Base-by-base conservation (phyloP, 2,888 invertebrate species). In the Zele albiditarsus region DNA sequence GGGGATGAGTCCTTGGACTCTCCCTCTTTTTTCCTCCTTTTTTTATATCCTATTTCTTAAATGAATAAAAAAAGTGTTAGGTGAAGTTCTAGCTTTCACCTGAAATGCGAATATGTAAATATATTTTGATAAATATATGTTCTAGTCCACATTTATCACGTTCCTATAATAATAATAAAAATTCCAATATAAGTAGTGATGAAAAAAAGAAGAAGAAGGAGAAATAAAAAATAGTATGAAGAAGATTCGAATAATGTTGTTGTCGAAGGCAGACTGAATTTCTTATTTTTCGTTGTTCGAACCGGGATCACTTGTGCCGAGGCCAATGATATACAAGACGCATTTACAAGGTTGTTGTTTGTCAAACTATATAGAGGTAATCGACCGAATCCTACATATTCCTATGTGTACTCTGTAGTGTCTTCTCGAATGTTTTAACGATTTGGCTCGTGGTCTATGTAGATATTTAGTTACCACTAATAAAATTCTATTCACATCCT, bases 291-390 rank as follows among this genome's bases (percentile, higher is more conserved):
- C 3, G 46, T 46, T 16, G n/a, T 46, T 23, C 58, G 25, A 27
- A 58, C 58, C n/a, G 5, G 25, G 46, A 66, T 14, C 53, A 27
- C n/a, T 73, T 67, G 58, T 20, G 58, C 1, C 60, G 67, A 73
- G 67, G 69, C 33, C 65, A 65, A 70, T 65, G 57, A 33, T 70
- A 12, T n/a, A 66, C 60, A 74, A 65, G 57, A 65, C 3, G 25
- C 42, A 66, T 66, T 57, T 27, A 31, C 74, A 74, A 74, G 74
- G 74, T 49, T 57, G 69, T 65, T 42, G 49, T 70, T 74, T 70
- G 66, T 70, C 70, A 74, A 74, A 74, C 74, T 69, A 33, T 53
- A 20, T 38, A 58, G 66, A 74, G 74, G 74, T 65, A 58, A 53
- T 65, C 53, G 74, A 74, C 74, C 74, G 73, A 73, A 46, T 70